Conservation (phyloP, 2,888 invertebrate genomes). For the Notodonta ziczac region DNA sequence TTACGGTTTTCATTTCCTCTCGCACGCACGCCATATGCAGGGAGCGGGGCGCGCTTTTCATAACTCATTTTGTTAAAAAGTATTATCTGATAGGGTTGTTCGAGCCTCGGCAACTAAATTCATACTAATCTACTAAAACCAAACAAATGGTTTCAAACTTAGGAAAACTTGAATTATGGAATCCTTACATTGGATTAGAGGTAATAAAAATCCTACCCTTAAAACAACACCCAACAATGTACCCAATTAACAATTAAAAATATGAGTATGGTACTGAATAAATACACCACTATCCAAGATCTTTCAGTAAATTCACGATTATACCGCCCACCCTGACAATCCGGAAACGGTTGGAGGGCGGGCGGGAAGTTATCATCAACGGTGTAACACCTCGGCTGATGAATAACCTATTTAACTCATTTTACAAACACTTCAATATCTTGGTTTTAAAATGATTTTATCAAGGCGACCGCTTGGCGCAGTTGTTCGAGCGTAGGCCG, state of each 20-base stretch:
- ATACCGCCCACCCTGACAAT: constrained; percentile 36
- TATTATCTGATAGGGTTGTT: neutral
- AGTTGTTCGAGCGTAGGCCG: too few species aligned
- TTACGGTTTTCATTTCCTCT: constrained; percentile 34
- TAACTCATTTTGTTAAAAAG: constrained; percentile 16
- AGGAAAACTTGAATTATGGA: too few species aligned
- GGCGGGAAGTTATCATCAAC: constrained; percentile 46
- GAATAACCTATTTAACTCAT: constrained; percentile 28
- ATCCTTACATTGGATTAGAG: too few species aligned
- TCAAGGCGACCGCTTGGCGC: too few species aligned
- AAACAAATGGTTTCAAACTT: too few species aligned
- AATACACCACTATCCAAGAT: constrained; percentile 37
- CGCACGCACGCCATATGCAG: constrained; percentile 1
- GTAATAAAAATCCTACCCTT: too few species aligned
- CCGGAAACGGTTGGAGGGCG: constrained; percentile 30
- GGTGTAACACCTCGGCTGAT: constrained; percentile 42
- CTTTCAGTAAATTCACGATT: constrained; percentile 51
- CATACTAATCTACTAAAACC: too few species aligned
- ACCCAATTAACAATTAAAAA: too few species aligned
- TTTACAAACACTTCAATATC: constrained; percentile 11
- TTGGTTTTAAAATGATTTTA: too few species aligned
- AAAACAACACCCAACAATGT: too few species aligned
- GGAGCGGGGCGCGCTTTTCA: constrained; percentile 18
- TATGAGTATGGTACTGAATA: neutral
- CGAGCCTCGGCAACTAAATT: neutral